These are phyloP conservation scores for Buceros bicornis DNA, from an alignment of 2,797 vertebrate species.

Conservation along the genomic window DNA sequence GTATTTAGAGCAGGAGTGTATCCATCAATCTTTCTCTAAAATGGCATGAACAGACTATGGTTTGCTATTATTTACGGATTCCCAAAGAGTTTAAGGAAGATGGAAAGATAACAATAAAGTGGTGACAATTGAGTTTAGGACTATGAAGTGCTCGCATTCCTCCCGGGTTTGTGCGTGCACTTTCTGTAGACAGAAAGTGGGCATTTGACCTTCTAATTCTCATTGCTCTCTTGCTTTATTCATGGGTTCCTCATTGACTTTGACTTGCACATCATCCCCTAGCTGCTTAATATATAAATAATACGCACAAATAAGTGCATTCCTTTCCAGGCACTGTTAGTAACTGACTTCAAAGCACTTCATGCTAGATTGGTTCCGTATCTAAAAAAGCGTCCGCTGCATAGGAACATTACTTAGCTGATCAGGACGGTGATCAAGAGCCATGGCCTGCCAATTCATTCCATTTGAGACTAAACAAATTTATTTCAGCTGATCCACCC, in stretches of 20 bases:
- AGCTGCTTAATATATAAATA: slow-evolving; percentile 40
- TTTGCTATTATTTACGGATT: slow-evolving; percentile 38
- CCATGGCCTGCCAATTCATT: not conserved
- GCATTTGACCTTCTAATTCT: not conserved
- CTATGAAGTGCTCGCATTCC: not conserved
- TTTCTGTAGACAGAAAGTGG: not conserved
- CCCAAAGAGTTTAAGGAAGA: slow-evolving; percentile 26
- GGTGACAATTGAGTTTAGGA: not conserved
- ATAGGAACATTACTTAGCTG: not conserved
- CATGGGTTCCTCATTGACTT: not conserved
- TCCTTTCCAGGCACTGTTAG: not conserved
- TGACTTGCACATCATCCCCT: not conserved
- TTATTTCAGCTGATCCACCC: not conserved
- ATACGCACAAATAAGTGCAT: not conserved
- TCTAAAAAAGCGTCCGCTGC: not conserved
- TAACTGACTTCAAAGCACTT: slow-evolving; percentile 17
- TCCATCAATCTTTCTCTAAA: slow-evolving; percentile 35
- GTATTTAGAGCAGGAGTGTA: not conserved
- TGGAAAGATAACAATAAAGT: slow-evolving; percentile 47
- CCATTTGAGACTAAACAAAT: not conserved
- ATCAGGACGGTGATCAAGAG: not conserved
- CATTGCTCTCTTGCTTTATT: not conserved
- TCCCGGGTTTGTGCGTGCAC: not conserved
- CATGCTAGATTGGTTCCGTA: not conserved
- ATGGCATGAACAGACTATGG: not conserved